A percentile compares a stretch with the other conserved stretches of the same genome.
phyloP scores from a whole-genome alignment of 1,140 invertebrate species.

The Brachionus angularis region DNA sequence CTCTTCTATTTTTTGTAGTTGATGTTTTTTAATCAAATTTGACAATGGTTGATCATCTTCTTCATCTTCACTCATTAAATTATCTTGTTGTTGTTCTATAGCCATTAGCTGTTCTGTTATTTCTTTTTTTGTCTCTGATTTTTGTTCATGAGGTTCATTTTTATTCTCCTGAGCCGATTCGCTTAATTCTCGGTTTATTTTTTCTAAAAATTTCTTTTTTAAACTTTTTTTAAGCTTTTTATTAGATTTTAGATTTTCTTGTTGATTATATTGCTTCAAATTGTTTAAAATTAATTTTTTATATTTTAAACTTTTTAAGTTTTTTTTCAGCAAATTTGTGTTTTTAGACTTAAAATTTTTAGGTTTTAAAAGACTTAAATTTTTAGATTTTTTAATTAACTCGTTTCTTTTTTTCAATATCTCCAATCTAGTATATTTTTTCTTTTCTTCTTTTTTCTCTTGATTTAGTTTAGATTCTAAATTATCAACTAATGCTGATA shows the following conservation, averaged over 20 bases:
- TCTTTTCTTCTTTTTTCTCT: not conserved
- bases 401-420: not conserved
- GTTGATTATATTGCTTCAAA: too few species aligned
- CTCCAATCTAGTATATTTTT: conserved; percentile 7
- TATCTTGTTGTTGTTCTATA: too few species aligned
- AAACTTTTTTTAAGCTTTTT: not conserved
- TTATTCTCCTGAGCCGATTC: too few species aligned
- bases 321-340: not conserved
- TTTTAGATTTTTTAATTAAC: conserved; percentile 11
- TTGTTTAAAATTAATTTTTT: conserved; percentile 18
- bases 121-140: not conserved
- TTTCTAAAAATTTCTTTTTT: too few species aligned
- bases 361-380: too few species aligned
- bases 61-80: not conserved
- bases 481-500: not conserved
- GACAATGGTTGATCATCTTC: conserved; percentile 39
- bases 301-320: not conserved
- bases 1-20: not conserved
- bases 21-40: conserved; percentile 6
- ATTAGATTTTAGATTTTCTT: too few species aligned
- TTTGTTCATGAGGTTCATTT: too few species aligned
- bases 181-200: too few species aligned
- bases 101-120: not conserved
- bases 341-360: conserved; percentile 2
- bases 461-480: not conserved